These are phyloP conservation scores for Noctilio leporinus DNA, from an alignment of 2,113 vertebrate genomes.

Conservation along the genomic window DNA sequence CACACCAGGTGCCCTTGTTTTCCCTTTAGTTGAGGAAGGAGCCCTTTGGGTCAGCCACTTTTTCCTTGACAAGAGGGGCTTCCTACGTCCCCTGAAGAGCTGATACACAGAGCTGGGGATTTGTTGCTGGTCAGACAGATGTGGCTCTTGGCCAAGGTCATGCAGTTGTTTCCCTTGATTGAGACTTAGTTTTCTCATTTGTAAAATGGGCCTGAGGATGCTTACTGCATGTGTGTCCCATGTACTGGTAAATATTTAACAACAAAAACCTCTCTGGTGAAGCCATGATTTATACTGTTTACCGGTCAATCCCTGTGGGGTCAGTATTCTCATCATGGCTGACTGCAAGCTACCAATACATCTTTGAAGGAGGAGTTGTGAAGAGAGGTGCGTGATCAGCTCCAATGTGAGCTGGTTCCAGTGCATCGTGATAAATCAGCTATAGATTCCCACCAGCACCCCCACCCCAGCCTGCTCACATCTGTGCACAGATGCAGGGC, in stretches of 20 bases:
- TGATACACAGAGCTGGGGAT: not conserved
- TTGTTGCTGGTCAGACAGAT: not conserved
- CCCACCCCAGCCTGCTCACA: not conserved
- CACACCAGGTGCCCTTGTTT: not conserved
- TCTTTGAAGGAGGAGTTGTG: not conserved
- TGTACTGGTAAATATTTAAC: not conserved
- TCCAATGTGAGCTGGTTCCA: not conserved
- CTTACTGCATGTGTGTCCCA: not conserved
- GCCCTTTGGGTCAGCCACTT: not conserved
- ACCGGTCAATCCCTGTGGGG: not conserved
- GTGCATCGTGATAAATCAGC: not conserved
- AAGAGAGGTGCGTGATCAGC: not conserved
- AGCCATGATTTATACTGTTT: not conserved
- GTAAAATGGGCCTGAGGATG: conserved; percentile 5
- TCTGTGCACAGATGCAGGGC: not conserved
- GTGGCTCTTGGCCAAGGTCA: not conserved
- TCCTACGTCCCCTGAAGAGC: not conserved
- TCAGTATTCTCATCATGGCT: not conserved
- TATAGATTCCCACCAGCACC: not conserved
- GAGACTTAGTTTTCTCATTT: conserved; percentile 45
- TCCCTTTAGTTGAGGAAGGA: not conserved
- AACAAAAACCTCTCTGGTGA: not conserved
- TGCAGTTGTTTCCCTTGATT: not conserved
- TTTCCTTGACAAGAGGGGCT: not conserved
- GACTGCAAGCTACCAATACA: not conserved